These are phyloP conservation scores for Pterocles orientalis DNA, from an alignment of 2,113 vertebrate species.

Conservation along the genomic window DNA sequence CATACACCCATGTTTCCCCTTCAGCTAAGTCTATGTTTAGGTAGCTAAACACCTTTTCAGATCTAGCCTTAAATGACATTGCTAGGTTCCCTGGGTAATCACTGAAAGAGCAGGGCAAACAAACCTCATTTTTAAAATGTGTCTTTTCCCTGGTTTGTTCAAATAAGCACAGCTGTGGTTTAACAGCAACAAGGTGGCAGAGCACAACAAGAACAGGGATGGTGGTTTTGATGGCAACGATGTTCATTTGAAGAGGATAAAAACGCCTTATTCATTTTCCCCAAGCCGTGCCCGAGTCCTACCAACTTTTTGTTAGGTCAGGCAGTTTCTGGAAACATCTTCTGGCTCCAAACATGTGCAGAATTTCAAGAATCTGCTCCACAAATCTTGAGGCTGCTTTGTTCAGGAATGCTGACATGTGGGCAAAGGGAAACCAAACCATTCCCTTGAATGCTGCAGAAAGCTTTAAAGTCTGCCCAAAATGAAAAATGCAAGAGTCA, in stretches of 20 bases:
- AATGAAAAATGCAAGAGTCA: slow-evolving; percentile 25
- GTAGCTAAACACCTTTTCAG: neutral
- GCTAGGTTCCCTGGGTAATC: neutral
- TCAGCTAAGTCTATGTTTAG: neutral
- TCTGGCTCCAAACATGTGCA: slow-evolving; percentile 33
- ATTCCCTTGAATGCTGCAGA: slow-evolving; percentile 25
- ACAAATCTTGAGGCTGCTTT: slow-evolving; percentile 50
- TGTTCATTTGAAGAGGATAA: neutral
- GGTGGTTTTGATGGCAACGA: neutral
- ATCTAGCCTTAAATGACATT: neutral
- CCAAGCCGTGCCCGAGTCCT: neutral
- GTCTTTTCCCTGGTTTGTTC: neutral
- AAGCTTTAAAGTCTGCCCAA: slow-evolving; percentile 3
- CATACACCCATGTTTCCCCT: neutral
- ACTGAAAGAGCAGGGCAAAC: neutral
- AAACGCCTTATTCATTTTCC: slow-evolving; percentile 2
- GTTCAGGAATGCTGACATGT: slow-evolving; percentile 44
- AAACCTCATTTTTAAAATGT: neutral
- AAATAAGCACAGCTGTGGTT: neutral
- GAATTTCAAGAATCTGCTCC: slow-evolving; percentile 50
- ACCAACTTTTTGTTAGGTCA: slow-evolving; percentile 10
- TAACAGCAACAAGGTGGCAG: neutral
- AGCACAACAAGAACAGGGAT: neutral
- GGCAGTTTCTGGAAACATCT: slow-evolving; percentile 30
- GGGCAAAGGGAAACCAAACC: slow-evolving; percentile 49